Base-by-base conservation (phyloP, 2,888 invertebrate species). In the Pecten maximus region DNA sequence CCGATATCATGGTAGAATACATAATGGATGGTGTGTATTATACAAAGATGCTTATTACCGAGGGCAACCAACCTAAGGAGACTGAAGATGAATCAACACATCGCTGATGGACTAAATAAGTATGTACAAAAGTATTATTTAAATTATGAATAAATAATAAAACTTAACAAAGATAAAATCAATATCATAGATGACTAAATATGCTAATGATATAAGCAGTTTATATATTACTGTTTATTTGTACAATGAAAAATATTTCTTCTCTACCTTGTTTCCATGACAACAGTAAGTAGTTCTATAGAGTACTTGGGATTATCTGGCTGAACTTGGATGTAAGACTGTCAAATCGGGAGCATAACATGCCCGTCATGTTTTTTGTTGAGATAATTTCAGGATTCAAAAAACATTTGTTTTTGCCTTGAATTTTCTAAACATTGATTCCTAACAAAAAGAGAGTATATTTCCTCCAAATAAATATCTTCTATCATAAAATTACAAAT, bases 141-240 rank as follows among this genome's bases (percentile, higher is more conserved):
- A 74, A 74, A 74, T 74, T 74, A 74, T 35, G 35, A 74, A 74
- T 74, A 74, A 74, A 74, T 74, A 74, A 74, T 74, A 74, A 74
- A 74, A 74, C 74, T 74, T 74, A 74, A 74, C 74, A 74, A 74
- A 74, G 28, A 74, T 74, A 74, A 74, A 54, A 74, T 74, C 74
- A 74, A 74, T 74, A 74, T 74, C 74, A 74, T 74, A 8, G 74
- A 74, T 74, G 74, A 74, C 74, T 74, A 74, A 74, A 74, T 74
- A 74, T 35, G 35, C 74, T 35, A 28, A 74, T 74, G 28, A 74
- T 74, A 28, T 12, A 74, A 74, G 74, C 35, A 35, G 74, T 74
- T 28, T 12, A 74, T 74, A 74, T 74, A 74, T 74, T 74, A 74
- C 35, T 74, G 74, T 74, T 60, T 60, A 60, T 60, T n/a, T 74